A percentile compares a stretch with the other conserved stretches of the same genome.
phyloP scores from a whole-genome alignment of 2,797 vertebrate genomes.

The Lacerta viridis region DNA sequence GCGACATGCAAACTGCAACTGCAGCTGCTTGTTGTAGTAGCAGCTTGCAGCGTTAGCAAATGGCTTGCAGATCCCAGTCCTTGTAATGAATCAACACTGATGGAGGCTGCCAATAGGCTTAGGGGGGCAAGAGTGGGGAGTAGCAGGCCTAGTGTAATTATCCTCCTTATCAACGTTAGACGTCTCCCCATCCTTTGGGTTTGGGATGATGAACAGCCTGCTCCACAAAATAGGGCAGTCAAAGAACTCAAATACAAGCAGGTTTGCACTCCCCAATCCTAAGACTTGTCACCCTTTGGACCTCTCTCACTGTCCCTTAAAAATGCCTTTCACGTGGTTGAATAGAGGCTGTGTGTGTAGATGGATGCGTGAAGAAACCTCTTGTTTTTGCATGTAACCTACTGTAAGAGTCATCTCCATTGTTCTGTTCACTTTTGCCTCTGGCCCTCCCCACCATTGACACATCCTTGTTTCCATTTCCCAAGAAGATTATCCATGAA shows the following conservation, averaged over 20 bases:
- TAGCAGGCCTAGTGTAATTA: slow-evolving; percentile 49
- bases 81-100: slow-evolving; percentile 76
- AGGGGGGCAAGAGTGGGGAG: slow-evolving; percentile 56
- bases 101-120: slow-evolving; percentile 65
- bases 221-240: background rate
- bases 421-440: too few species aligned
- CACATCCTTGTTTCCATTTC: too few species aligned
- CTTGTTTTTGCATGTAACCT: too few species aligned
- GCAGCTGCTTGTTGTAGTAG: slow-evolving; percentile 83
- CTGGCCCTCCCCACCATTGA: too few species aligned
- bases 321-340: too few species aligned
- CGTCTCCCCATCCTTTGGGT: slow-evolving; percentile 61
- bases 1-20: slow-evolving; percentile 80
- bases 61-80: slow-evolving; percentile 74
- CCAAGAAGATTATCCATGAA: too few species aligned
- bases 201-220: slow-evolving; percentile 61
- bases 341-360: too few species aligned
- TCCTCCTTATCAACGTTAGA: slow-evolving; percentile 50
- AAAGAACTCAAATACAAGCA: background rate
- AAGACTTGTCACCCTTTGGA: background rate
- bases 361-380: too few species aligned
- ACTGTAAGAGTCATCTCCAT: too few species aligned
- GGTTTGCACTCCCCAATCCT: background rate
- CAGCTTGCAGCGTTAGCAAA: slow-evolving; percentile 75
- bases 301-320: too few species aligned